phyloP scores from a whole-genome alignment of 2,113 vertebrate species.

The Candoia aspera region DNA sequence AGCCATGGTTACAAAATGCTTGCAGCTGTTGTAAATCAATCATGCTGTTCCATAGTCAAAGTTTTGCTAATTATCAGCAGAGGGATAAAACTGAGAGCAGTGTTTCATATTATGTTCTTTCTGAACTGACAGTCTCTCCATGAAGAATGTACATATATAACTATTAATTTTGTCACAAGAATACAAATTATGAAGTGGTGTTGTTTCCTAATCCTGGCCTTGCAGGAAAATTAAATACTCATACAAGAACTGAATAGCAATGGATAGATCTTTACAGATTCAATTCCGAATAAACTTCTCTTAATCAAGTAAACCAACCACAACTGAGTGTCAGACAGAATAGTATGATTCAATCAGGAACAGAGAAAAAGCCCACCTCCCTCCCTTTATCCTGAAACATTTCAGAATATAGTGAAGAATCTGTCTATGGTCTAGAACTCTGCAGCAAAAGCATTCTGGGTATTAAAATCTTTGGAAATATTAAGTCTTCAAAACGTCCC shows the following conservation, averaged over 20 bases:
- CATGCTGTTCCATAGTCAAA: neutral
- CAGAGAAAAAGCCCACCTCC: neutral
- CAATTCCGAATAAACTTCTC: neutral
- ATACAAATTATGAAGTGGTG: neutral
- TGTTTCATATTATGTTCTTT: neutral
- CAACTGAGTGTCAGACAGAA: neutral
- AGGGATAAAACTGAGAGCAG: neutral
- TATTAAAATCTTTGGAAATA: neutral
- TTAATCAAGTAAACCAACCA: neutral
- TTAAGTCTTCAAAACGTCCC: neutral
- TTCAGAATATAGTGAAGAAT: too few relatives aligned
- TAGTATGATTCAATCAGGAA: neutral
- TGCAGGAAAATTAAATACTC: neutral
- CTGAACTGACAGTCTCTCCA: neutral
- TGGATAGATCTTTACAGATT: neutral
- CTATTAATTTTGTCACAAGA: neutral
- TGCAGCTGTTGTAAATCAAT: conserved; percentile 10
- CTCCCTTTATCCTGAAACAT: neutral
- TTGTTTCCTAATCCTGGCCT: neutral
- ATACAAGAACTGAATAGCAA: neutral
- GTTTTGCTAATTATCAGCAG: neutral
- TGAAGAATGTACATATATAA: neutral
- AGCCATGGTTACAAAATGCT: neutral
- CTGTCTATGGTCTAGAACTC: neutral
- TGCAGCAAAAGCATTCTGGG: neutral